Evolutionary conservation across 1,140 invertebrate species (phyloP), one percentile per base, ranked within the genome.

Genomic region (Drosophila burlai): DNA sequence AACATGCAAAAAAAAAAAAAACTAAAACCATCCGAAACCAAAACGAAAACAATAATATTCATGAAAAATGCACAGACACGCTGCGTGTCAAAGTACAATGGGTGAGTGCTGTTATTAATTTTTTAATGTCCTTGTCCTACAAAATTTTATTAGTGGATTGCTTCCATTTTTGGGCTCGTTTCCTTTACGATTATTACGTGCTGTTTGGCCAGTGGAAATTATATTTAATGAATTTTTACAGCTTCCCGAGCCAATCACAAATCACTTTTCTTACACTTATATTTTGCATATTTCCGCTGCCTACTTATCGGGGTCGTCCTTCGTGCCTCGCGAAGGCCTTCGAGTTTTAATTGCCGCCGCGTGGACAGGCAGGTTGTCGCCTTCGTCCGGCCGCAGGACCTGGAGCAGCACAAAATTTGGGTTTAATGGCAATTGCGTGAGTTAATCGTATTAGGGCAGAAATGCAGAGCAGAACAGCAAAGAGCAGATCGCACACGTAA

Each of bases 61-160:
- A 66, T 66, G 52, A 73, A 87, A 76, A 78, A 63, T 65, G 34
- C 57, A 59, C 60, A 92, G 91, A 91, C 65, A 83, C 77, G 61
- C 73, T 92, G 69, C 84, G 91, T 71, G 87, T 92, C 52, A 92
- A 90, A 80, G 91, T 92, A 69, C 91, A 92, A 50, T 92, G 91
- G 91, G 91, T 92, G 61, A 92, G 91, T 91, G 64, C 29, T 65
- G 61, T 66, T 72, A 83, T 83, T 83, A 80, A 72, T 82, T 76
- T 81, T 71, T 79, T 67, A 60, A 81, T 74, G 68, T 38, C 50
- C 38, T 50, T 79, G 75, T 72, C 63, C 75, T 62, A 55, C 47
- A 68, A 62, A 61, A 71, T 65, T 58, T 65, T 75, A 73, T 67
- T 80, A 57, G 40, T 18, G 7, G 13, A 24, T 31, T 57, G 42